Evolutionary conservation across 2,888 invertebrate species (phyloP).

Genomic region (Oasisia sp.): DNA sequence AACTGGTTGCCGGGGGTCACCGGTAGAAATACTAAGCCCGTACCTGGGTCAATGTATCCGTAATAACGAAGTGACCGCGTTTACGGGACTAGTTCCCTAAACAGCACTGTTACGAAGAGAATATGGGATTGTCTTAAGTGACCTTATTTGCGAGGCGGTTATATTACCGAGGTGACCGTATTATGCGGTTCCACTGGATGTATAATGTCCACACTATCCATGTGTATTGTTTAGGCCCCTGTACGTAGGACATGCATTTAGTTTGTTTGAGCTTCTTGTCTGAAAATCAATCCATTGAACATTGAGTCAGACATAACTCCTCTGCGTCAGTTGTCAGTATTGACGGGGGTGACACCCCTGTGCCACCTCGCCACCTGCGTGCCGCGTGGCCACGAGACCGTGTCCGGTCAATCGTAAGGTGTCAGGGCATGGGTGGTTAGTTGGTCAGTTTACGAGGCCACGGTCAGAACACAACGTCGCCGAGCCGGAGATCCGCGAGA

Average conservation of each 20-base stretch:
- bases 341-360: background rate
- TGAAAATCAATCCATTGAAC: no score
- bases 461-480: background rate
- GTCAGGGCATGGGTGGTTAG: background rate
- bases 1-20: background rate
- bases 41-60: background rate
- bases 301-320: background rate
- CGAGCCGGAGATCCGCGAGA: background rate
- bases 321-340: background rate
- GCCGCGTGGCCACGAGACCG: background rate
- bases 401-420: background rate
- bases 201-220: no score
- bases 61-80: background rate
- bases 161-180: no score
- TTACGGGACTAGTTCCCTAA: no score
- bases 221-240: no score
- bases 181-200: no score
- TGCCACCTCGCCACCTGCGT: background rate
- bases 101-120: no score
- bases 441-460: background rate
- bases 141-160: no score
- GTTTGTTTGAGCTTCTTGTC: no score
- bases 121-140: no score
- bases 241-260: no score
- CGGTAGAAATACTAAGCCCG: background rate